These are phyloP conservation scores for Chrysochloris asiatica DNA, from an alignment of 2,113 vertebrate genomes.

Conservation along the genomic window DNA sequence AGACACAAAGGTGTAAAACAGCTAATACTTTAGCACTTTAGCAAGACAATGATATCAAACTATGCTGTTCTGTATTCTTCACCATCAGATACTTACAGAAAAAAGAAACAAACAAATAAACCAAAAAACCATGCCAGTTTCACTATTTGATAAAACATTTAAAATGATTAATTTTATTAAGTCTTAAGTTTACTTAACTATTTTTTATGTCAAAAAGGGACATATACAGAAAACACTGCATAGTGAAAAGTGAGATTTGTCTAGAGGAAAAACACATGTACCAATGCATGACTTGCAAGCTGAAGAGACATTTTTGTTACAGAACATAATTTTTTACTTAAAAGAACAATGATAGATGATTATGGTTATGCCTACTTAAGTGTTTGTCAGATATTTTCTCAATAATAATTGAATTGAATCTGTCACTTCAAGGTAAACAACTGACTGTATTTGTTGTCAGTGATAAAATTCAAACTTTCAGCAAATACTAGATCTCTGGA, in stretches of 20 bases:
- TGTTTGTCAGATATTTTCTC: conserved; percentile 50
- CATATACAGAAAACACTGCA: not conserved
- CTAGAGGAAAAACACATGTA: not conserved
- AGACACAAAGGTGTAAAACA: too few relatives aligned
- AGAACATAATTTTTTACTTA: conserved; percentile 39
- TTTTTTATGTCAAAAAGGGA: not conserved
- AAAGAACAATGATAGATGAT: conserved; percentile 28
- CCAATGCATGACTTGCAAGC: not conserved
- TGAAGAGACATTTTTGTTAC: conserved; percentile 10
- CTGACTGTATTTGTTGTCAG: conserved; percentile 45
- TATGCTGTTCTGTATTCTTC: not conserved
- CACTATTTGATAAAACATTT: not conserved
- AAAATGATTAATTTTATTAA: not conserved
- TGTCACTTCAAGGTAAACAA: conserved; percentile 36
- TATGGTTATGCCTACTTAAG: conserved; percentile 40
- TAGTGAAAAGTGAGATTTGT: not conserved
- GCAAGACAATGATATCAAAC: not conserved
- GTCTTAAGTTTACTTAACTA: not conserved
- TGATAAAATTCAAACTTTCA: conserved; percentile 54
- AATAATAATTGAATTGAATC: conserved; percentile 54
- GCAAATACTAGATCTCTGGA: conserved; percentile 2
- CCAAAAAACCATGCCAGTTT: not conserved
- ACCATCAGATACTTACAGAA: not conserved
- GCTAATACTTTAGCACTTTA: too few relatives aligned
- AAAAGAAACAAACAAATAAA: too few relatives aligned